Base-by-base conservation (phyloP, 1,140 invertebrate species). In the Pollicipes pollicipes region DNA sequence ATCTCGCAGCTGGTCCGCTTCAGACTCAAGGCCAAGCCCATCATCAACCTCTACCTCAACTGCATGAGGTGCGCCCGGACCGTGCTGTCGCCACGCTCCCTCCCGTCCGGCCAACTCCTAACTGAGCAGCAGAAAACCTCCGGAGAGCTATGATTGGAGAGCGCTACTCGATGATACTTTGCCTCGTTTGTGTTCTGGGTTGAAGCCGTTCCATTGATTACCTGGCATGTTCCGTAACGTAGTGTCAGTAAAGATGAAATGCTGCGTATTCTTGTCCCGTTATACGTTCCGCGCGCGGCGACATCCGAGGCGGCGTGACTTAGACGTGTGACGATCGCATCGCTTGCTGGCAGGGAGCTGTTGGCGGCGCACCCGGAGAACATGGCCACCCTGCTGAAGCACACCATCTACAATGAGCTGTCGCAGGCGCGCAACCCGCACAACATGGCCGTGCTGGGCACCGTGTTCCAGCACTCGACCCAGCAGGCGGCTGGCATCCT, bases 351-450 rank as follows among this genome's bases (percentile, higher is more conserved):
- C 77, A 88, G 87, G 75, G 90, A 92, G 78, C 84, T 92, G 79
- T 83, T 91, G 69, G 80, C 82, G 35, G 85, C 86, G 24, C 88
- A 90, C 78, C 85, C 88, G 10, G 89, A 91, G 28, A 95, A 96
- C 77, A 80, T 97, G 16, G 84, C 85, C 32, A 88, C 89, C n/a
- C 86, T 96, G 58, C 80, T 98, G 72, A 95, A 92, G 74, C 88
- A 93, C 76, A 94, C 93, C 0, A 89, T 97, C 73, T 95, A 94
- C 80, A 97, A 97, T 80, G 95, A 98, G 82, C 81, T 98, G 37
- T 95, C 93, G 0, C 80, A 79, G 29, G 86, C 88, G 8, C 84
- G 94, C 68, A 96, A 95, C 83, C 90, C 91, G 0, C 97, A 96
- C 81, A 97, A 97, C 80, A 92, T 97, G 87, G 84, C 88, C 1